phyloP scores from a whole-genome alignment of 2,113 vertebrate genomes.

The Onychostruthus taczanowskii region DNA sequence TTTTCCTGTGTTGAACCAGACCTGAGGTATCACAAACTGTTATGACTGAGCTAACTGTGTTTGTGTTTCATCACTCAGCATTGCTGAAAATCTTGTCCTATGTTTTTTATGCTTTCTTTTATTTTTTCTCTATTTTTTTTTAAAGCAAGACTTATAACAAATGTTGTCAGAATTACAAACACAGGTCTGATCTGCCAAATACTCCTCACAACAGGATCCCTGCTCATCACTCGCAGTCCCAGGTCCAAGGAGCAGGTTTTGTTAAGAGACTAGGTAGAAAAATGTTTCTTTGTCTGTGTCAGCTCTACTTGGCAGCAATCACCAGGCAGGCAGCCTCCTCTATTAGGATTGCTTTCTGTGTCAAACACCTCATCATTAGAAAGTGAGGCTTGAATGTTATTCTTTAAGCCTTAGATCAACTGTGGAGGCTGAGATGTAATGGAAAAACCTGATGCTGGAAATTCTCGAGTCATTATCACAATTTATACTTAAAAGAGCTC shows the following conservation, averaged over 20 bases:
- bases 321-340: not conserved
- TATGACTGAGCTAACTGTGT: not conserved
- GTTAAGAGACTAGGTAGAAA: not conserved
- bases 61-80: not conserved
- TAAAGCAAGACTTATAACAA: not conserved
- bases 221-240: not conserved
- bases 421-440: constrained; percentile 57
- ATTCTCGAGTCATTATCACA: constrained; percentile 61
- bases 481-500: constrained; percentile 70
- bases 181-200: not conserved
- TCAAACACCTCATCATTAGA: constrained; percentile 57
- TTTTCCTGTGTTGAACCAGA: not conserved
- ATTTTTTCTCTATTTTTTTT: too few relatives aligned
- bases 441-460: constrained; percentile 64
- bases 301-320: constrained; percentile 1
- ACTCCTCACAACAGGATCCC: not conserved
- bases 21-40: not conserved
- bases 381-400: constrained; percentile 51
- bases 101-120: not conserved
- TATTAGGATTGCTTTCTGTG: constrained; percentile 40
- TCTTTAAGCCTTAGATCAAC: constrained; percentile 66
- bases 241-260: not conserved
- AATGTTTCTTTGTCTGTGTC: constrained; percentile 30
- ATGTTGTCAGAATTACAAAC: not conserved
- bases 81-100: not conserved